Conservation (phyloP, 2,888 invertebrate species). For the Sisyra nigra region DNA sequence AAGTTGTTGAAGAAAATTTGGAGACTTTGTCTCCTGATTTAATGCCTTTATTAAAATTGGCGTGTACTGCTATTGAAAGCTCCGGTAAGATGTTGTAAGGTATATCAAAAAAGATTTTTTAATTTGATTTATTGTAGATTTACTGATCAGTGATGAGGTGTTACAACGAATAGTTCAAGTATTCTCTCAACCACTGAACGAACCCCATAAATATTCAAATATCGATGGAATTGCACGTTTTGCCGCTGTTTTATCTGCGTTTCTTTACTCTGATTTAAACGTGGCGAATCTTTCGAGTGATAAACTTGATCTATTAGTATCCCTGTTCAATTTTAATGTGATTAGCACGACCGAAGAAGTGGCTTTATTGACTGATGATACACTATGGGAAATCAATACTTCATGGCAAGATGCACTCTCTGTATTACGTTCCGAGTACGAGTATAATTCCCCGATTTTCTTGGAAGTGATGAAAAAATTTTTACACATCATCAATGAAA, state of each 20-base stretch:
- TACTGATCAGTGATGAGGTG: conserved; percentile 25
- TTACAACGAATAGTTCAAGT: conserved; percentile 25
- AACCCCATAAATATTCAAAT: conserved; percentile 19
- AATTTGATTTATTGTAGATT: conserved; percentile 22
- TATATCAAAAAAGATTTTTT: too few relatives aligned
- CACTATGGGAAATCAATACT: conserved; percentile 36
- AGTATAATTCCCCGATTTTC: conserved; percentile 16
- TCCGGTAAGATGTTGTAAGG: conserved; percentile 26
- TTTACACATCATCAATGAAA: conserved; percentile 12
- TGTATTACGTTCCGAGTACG: conserved; percentile 14
- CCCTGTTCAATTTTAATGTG: conserved; percentile 29
- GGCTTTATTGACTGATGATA: conserved; percentile 25
- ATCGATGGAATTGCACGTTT: conserved; percentile 34
- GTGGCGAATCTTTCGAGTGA: conserved; percentile 20
- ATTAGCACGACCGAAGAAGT: conserved; percentile 18
- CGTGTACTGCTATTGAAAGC: conserved; percentile 23
- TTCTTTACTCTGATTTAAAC: conserved; percentile 29
- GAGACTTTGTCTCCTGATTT: conserved; percentile 19
- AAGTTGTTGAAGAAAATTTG: conserved; percentile 8
- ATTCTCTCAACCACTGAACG: conserved; percentile 23
- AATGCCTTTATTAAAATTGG: conserved; percentile 21
- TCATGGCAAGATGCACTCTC: conserved; percentile 39
- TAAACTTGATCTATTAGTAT: conserved; percentile 26
- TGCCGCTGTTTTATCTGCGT: conserved; percentile 32
- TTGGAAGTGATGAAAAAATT: conserved; percentile 20